These are phyloP conservation scores for Rhodeus uyekii DNA, from an alignment of 2,797 vertebrate genomes.

Conservation along the genomic window DNA sequence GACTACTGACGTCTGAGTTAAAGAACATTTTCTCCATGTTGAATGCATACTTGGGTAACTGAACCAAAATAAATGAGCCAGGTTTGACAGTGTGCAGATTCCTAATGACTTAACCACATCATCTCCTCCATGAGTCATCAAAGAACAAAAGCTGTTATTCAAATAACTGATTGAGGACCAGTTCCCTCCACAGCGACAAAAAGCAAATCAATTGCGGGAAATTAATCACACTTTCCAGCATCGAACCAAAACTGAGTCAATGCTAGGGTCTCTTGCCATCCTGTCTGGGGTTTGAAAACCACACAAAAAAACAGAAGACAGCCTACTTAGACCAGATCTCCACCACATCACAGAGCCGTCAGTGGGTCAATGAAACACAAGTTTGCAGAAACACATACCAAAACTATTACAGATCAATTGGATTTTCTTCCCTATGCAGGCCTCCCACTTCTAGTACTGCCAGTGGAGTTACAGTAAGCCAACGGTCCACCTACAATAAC, in stretches of 20 bases:
- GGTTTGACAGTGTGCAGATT: conserved; percentile 64
- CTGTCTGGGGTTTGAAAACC: conserved; percentile 12
- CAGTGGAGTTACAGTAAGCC: neutral
- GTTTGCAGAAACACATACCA: conserved; percentile 34
- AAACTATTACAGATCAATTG: conserved; percentile 33
- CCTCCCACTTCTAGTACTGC: neutral
- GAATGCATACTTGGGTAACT: conserved; percentile 14
- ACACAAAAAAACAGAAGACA: conserved; percentile 52
- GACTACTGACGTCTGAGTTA: conserved; percentile 5
- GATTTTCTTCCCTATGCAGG: conserved; percentile 2
- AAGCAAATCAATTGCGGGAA: conserved; percentile 8
- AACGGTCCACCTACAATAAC: conserved; percentile 5
- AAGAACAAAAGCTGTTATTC: conserved; percentile 77
- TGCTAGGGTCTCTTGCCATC: conserved; percentile 8
- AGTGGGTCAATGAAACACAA: neutral
- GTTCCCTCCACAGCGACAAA: conserved; percentile 2
- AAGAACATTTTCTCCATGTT: conserved; percentile 12
- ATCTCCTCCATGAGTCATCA: conserved; percentile 71
- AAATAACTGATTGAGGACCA: conserved; percentile 55
- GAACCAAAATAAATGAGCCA: conserved; percentile 60
- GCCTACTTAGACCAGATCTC: conserved; percentile 75
- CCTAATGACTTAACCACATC: conserved; percentile 76
- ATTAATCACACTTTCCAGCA: neutral
- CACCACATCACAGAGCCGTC: conserved; percentile 49
- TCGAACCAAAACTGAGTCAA: neutral